phyloP scores from a whole-genome alignment of 2,888 invertebrate genomes.

The Dilophus febrilis region DNA sequence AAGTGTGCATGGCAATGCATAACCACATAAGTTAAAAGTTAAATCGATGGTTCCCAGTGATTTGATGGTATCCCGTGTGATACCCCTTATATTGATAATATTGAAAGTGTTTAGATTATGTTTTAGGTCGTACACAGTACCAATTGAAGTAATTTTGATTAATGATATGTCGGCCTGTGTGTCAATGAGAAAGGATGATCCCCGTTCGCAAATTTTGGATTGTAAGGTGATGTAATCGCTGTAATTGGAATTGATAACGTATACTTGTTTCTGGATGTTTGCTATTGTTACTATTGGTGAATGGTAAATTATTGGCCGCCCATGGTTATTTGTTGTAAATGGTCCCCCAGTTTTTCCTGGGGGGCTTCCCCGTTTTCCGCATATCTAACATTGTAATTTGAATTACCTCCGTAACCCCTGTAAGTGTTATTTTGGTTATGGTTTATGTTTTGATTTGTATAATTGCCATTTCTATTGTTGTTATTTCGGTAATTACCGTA shows the following conservation, averaged over 20 bases:
- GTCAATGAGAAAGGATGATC: background rate
- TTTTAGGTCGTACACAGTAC: too few relatives aligned
- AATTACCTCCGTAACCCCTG: too few relatives aligned
- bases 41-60: background rate
- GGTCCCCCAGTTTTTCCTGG: too few relatives aligned
- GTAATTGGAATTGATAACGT: background rate
- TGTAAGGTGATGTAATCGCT: background rate
- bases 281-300: too few relatives aligned
- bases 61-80: background rate
- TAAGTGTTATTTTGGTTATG: too few relatives aligned
- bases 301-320: too few relatives aligned
- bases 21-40: background rate
- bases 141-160: background rate
- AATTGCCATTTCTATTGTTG: too few relatives aligned
- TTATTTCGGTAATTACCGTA: too few relatives aligned
- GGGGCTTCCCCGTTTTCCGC: background rate
- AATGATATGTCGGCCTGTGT: slow-evolving; percentile 1
- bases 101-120: background rate
- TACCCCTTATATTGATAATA: background rate
- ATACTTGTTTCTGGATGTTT: background rate
- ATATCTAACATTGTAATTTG: too few relatives aligned
- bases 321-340: too few relatives aligned
- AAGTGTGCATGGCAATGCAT: background rate
- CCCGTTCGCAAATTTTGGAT: background rate
- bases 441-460: too few relatives aligned